A percentile compares a stretch with the other conserved stretches of the same genome.
phyloP scores from a whole-genome alignment of 2,113 vertebrate species.

The Prochilodus magdalenae region DNA sequence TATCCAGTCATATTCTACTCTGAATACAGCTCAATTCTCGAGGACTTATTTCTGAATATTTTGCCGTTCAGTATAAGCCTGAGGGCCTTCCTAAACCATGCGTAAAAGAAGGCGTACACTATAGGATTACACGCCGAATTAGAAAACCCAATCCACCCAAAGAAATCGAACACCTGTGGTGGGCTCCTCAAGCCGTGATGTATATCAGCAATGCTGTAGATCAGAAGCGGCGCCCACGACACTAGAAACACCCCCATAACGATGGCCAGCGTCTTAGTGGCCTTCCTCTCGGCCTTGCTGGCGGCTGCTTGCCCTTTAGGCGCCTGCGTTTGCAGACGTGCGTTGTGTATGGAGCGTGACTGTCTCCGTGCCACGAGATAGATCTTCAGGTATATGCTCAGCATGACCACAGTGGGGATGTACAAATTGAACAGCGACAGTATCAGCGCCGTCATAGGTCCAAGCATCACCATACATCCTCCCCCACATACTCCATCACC shows the following conservation, averaged over 20 bases:
- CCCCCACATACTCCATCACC: slow-evolving; percentile 67
- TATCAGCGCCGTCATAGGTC: slow-evolving; percentile 69
- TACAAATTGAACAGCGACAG: slow-evolving; percentile 78
- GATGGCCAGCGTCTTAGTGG: slow-evolving; percentile 78
- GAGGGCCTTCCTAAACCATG: slow-evolving; percentile 83
- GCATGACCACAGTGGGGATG: slow-evolving; percentile 80
- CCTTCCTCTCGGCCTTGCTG: slow-evolving; percentile 76
- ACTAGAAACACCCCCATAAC: slow-evolving; percentile 80
- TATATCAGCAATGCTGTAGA: slow-evolving; percentile 77
- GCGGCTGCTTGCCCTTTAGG: not conserved
- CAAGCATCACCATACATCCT: slow-evolving; percentile 75
- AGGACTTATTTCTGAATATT: slow-evolving; percentile 77
- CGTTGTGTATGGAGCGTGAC: slow-evolving; percentile 73
- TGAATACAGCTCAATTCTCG: slow-evolving; percentile 15
- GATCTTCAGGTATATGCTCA: slow-evolving; percentile 80
- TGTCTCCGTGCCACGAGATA: slow-evolving; percentile 77
- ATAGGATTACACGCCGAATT: slow-evolving; percentile 84
- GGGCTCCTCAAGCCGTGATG: slow-evolving; percentile 73
- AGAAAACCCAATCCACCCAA: slow-evolving; percentile 83
- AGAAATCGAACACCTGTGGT: slow-evolving; percentile 68
- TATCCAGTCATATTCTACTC: not conserved
- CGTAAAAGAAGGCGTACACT: slow-evolving; percentile 84
- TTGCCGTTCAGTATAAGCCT: slow-evolving; percentile 78
- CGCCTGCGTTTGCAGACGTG: slow-evolving; percentile 59
- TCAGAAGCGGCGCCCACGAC: slow-evolving; percentile 85